phyloP scores from a whole-genome alignment of 2,113 vertebrate species.

The Raphicerus campestris region DNA sequence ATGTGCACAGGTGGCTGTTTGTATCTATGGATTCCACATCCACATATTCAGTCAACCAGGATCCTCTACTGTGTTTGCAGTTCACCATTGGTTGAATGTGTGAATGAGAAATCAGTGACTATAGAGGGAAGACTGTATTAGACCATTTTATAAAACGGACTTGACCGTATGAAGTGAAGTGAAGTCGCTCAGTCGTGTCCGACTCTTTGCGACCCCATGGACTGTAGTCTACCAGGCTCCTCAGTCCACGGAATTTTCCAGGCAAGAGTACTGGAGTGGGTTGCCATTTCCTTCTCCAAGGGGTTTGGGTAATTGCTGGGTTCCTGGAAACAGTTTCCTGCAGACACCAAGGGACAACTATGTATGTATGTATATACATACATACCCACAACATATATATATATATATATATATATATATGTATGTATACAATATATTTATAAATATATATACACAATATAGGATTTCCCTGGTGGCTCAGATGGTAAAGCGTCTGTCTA shows the following conservation, averaged over 20 bases:
- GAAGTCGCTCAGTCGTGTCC: too few species aligned
- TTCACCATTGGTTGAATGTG: background rate
- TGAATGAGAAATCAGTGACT: background rate
- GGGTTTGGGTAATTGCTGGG: background rate
- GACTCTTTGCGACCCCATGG: too few species aligned
- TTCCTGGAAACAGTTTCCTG: background rate
- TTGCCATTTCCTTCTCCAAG: too few species aligned
- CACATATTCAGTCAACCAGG: background rate
- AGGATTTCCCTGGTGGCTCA: too few species aligned
- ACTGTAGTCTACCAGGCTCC: too few species aligned
- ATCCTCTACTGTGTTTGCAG: background rate
- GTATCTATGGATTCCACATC: background rate
- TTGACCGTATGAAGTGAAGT: background rate
- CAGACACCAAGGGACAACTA: background rate
- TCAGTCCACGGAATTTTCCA: too few species aligned
- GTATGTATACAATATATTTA: background rate
- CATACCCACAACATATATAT: background rate
- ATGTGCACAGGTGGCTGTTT: background rate
- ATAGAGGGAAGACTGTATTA: background rate
- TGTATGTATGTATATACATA: background rate
- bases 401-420: background rate
- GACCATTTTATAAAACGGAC: background rate
- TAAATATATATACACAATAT: too few species aligned
- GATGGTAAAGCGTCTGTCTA: too few species aligned
- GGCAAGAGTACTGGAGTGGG: too few species aligned